These are phyloP conservation scores for Coregonus sp. DNA, from an alignment of 2,797 vertebrate genomes.

Conservation along the genomic window DNA sequence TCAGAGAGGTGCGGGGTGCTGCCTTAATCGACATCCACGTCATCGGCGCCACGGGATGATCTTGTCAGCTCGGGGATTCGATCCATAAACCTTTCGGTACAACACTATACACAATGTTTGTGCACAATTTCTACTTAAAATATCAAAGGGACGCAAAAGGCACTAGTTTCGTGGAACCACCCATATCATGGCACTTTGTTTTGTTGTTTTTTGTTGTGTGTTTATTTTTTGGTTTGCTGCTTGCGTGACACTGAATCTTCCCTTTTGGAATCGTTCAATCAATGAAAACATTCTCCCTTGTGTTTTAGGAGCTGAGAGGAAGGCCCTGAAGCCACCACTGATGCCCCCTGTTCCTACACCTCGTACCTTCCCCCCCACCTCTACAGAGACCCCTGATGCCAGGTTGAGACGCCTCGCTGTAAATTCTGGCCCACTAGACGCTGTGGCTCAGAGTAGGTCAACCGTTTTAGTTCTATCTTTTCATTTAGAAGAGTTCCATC, in stretches of 20 bases:
- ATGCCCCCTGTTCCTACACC: slow-evolving; percentile 26
- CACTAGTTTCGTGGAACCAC: too few relatives aligned
- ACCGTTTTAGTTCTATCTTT: not conserved
- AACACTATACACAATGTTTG: too few relatives aligned
- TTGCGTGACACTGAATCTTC: not conserved
- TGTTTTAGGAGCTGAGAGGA: slow-evolving; percentile 32
- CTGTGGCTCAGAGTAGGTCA: slow-evolving; percentile 47
- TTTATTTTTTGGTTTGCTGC: too few relatives aligned
- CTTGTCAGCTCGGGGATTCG: too few relatives aligned
- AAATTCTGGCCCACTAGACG: not conserved
- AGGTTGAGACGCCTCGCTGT: not conserved
- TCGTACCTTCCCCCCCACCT: not conserved
- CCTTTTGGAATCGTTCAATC: not conserved
- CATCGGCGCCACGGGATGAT: too few relatives aligned
- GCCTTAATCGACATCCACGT: too few relatives aligned
- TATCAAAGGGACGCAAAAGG: too few relatives aligned
- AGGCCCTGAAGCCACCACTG: slow-evolving; percentile 12
- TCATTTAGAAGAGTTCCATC: not conserved
- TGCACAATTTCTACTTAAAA: too few relatives aligned
- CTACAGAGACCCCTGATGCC: not conserved
- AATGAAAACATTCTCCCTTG: slow-evolving; percentile 1
- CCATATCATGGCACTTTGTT: too few relatives aligned
- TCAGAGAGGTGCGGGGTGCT: too few relatives aligned
- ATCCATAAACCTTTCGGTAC: too few relatives aligned
- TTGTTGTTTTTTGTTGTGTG: too few relatives aligned